Evolutionary conservation across 2,113 vertebrate species (phyloP), one percentile per base, ranked within the genome.

Genomic region (Pyrgilauda ruficollis): DNA sequence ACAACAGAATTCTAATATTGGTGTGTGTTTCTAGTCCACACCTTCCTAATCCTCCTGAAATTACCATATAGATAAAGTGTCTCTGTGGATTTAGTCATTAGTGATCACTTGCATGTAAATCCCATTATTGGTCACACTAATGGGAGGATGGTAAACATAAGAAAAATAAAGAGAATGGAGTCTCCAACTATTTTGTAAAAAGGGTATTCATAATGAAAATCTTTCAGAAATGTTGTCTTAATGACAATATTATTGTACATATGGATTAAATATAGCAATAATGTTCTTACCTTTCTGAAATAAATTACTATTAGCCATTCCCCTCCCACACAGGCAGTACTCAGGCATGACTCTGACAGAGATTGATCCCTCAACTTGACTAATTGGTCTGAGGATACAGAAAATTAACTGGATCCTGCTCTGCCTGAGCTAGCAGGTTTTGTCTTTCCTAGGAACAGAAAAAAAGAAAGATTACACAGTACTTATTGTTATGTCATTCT

Each of bases 341-440:
- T 37, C 69, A 46, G 22, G 43, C 49, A 91, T 30, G 30, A 35
- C 67, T 72, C 41, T 39, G 55, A 78, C 43, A 76, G 66, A 84
- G 80, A 89, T 1, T 82, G 80, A 78, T 94, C 75, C 85, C 75
- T 87, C 77, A 84, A 33, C 76, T 37, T 70, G 33, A 47, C 44
- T 96, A 91, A 89, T 61, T 68, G 78, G 53, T 76, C 68, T 41
- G 62, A 91, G 70, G 70, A 58, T 76, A 76, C 4, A 76, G 58
- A 63, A 94, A 80, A 93, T 91, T 73, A 93, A 79, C 89, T 78
- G 73, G 15, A 76, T 91, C 28, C 62, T 79, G 49, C 69, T 89
- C 58, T 66, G 70, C 66, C 58, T 85, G 67, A 89, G 43, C 23
- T 76, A 94, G 70, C 70, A 95, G 74, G 59, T 69, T 83, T 87